Base-by-base conservation (phyloP, 2,113 vertebrate genomes). In the Amphilophus citrinellus region DNA sequence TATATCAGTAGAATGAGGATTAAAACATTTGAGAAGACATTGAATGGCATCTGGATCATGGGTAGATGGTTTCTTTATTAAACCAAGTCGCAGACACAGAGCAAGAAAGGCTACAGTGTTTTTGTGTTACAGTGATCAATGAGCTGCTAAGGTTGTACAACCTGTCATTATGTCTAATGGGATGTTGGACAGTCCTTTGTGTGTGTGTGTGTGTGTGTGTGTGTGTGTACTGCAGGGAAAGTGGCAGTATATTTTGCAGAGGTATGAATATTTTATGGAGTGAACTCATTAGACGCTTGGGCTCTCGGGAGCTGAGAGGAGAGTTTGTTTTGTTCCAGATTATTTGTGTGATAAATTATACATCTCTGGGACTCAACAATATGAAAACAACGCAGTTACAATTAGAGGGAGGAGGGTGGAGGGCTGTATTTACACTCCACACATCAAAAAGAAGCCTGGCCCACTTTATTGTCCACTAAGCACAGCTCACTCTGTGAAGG, bases 341-440 rank as follows among this genome's bases (percentile, higher is more conserved):
- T 92, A 92, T 90, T 92, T 88, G 84, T 68, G 84, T 89, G 85
- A 92, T 92, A 84, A 89, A 92, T 92, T 89, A 91, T 92, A 91
- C 89, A 92, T 89, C 81, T 92, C 79, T 86, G 84, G 61, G 79
- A 84, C 82, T 86, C 79, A 90, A 88, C 85, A 86, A 88, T 89
- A 76, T 73, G 71, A 92, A 91, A 89, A 92, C 89, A 92, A 91
- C 83, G 83, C 80, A 61, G 62, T 60, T 47, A 88, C 86, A 88
- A 90, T 90, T 87, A 90, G 88, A 75, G 4, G 58, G 32, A 37
- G 80, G 79, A 22, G 86, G 76, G 66, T 13, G 83, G 53, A 60
- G 66, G 79, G 76, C 81, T 88, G 84, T 88, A 88, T 88, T 91
- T 90, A 91, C 84, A 85, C 87, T 32, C 50, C 81, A 44, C 83